A percentile compares a stretch with the other conserved stretches of the same genome.
phyloP scores from a whole-genome alignment of 2,888 invertebrate species.

The Coelinius sp. region DNA sequence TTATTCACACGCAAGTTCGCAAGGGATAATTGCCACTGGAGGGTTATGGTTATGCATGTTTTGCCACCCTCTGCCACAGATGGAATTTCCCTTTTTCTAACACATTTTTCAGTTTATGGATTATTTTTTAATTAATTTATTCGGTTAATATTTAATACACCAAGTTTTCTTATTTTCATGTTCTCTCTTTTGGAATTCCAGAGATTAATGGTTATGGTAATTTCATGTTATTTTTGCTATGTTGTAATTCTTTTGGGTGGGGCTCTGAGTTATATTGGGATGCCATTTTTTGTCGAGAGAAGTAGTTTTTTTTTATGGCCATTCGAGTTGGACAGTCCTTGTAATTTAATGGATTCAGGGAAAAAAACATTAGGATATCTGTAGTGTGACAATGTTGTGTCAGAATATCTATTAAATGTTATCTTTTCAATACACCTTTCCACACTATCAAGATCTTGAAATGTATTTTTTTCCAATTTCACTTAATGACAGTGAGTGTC shows the following conservation, averaged over 20 bases:
- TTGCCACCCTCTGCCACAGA: background rate
- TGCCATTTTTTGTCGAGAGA: background rate
- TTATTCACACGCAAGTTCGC: conserved; percentile 15
- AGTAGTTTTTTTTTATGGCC: background rate
- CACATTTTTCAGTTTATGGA: conserved; percentile 1
- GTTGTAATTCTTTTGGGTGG: background rate
- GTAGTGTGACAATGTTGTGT: background rate
- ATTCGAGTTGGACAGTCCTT: background rate
- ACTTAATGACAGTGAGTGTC: background rate
- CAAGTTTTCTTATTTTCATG: background rate
- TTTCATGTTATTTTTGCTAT: background rate
- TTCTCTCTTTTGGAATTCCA: background rate
- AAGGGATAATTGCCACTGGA: conserved; percentile 18
- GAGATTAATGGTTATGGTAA: background rate
- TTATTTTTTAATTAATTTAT: conserved; percentile 9
- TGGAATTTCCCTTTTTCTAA: background rate
- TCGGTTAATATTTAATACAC: background rate
- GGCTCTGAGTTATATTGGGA: background rate
- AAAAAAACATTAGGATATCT: background rate
- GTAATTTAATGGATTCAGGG: background rate
- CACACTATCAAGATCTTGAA: background rate
- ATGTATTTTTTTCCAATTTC: background rate
- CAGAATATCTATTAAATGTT: background rate
- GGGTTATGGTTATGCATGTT: conserved; percentile 14
- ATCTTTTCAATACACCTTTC: background rate